Conservation (phyloP, 2,888 invertebrate species). For the Aleiodes alternator region DNA sequence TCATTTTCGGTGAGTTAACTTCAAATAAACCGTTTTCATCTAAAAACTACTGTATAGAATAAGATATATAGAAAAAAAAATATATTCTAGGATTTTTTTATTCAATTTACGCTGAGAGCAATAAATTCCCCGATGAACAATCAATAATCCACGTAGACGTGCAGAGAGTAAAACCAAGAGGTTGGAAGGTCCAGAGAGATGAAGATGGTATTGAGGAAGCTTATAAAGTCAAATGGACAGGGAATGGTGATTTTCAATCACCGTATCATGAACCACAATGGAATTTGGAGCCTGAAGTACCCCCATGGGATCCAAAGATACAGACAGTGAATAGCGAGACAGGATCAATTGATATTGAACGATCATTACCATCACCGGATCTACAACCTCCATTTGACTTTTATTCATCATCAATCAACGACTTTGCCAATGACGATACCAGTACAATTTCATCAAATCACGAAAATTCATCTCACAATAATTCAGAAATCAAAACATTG, state of each 20-base stretch:
- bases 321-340: slow-evolving; percentile 7
- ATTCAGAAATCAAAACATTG: slow-evolving; percentile 36
- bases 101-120: slow-evolving; percentile 46
- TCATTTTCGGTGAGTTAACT: slow-evolving; percentile 54
- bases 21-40: neutral
- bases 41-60: too few relatives aligned
- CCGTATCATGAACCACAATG: slow-evolving; percentile 13
- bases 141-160: slow-evolving; percentile 26
- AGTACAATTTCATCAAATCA: neutral
- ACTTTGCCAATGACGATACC: slow-evolving; percentile 21
- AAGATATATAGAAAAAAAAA: too few relatives aligned
- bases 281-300: slow-evolving; percentile 1
- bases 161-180: slow-evolving; percentile 21
- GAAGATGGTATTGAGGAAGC: neutral
- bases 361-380: slow-evolving; percentile 52
- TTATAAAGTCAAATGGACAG: slow-evolving; percentile 20
- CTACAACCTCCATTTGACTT: slow-evolving; percentile 53
- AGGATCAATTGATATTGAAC: slow-evolving; percentile 12
- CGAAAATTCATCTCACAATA: slow-evolving; percentile 16
- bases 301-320: slow-evolving; percentile 31
- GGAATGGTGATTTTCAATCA: slow-evolving; percentile 31
- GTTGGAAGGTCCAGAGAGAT: neutral
- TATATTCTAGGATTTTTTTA: slow-evolving; percentile 48
- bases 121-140: slow-evolving; percentile 41
- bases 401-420: slow-evolving; percentile 38